Evolutionary conservation across 2,888 invertebrate species (phyloP).

Genomic region (Acheta domesticus): DNA sequence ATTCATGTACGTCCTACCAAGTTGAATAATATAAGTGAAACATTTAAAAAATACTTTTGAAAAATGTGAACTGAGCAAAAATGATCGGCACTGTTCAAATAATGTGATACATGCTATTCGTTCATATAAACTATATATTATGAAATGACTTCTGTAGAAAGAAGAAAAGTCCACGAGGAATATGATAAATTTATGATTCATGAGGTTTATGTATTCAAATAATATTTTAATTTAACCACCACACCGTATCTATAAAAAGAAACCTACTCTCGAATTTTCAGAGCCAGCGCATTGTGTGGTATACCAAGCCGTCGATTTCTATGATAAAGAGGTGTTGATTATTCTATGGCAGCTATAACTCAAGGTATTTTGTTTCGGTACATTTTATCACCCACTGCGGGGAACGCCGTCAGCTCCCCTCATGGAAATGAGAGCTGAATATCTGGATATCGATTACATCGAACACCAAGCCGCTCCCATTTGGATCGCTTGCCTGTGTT

Average conservation of each 20-base stretch:
- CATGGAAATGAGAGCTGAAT: constrained; percentile 6
- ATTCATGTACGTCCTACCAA: too few relatives aligned
- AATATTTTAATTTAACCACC: not conserved
- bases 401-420: not conserved
- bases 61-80: not conserved
- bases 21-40: too few relatives aligned
- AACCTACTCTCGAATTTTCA: not conserved
- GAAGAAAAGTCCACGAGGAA: not conserved
- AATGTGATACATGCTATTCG: too few relatives aligned
- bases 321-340: constrained; percentile 11
- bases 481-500: too few relatives aligned
- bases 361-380: not conserved
- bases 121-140: not conserved
- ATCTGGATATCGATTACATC: not conserved
- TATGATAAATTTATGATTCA: not conserved
- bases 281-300: not conserved
- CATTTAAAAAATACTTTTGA: not conserved
- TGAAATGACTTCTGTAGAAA: not conserved
- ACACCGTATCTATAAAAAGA: not conserved
- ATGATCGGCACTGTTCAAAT: not conserved
- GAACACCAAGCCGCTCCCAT: not conserved
- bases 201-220: not conserved
- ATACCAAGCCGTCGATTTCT: not conserved
- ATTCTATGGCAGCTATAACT: constrained; percentile 9
- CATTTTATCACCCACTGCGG: not conserved